Conservation (phyloP, 2,113 vertebrate genomes). For the Chloebia gouldiae region DNA sequence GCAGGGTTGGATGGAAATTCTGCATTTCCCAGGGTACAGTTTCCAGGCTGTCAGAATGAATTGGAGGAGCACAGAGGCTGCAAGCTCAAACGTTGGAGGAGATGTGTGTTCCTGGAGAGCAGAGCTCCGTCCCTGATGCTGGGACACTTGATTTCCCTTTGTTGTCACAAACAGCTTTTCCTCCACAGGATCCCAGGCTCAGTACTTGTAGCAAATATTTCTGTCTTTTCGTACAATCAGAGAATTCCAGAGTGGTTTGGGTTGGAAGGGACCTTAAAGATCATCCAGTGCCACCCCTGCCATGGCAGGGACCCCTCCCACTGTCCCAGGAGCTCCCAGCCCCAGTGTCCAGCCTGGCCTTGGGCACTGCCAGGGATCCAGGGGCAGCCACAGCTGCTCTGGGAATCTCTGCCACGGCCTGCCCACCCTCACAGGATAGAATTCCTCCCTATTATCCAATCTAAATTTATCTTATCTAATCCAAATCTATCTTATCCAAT, state of each 20-base stretch:
- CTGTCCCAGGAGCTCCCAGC: not conserved
- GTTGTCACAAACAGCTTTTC: not conserved
- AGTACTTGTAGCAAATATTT: not conserved
- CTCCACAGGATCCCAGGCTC: not conserved
- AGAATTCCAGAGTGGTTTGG: not conserved
- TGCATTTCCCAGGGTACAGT: not conserved
- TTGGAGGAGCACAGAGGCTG: not conserved
- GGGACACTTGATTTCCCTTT: fast-evolving
- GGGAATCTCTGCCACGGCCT: not conserved
- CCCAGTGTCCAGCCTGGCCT: not conserved
- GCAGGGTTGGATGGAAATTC: not conserved
- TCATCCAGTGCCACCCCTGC: fast-evolving
- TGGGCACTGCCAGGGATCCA: not conserved
- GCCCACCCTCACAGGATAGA: fast-evolving
- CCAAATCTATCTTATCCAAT: not conserved
- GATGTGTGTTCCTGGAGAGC: not conserved
- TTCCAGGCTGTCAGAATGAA: not conserved
- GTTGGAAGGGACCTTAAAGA: not conserved
- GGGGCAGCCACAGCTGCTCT: not conserved
- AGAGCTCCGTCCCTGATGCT: not conserved
- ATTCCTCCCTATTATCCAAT: not conserved
- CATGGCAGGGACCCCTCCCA: not conserved
- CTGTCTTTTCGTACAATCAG: not conserved
- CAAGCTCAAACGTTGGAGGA: fast-evolving
- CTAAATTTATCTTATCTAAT: not conserved